Conservation (phyloP, 2,113 vertebrate genomes). For the Erythrolamprus reginae region DNA sequence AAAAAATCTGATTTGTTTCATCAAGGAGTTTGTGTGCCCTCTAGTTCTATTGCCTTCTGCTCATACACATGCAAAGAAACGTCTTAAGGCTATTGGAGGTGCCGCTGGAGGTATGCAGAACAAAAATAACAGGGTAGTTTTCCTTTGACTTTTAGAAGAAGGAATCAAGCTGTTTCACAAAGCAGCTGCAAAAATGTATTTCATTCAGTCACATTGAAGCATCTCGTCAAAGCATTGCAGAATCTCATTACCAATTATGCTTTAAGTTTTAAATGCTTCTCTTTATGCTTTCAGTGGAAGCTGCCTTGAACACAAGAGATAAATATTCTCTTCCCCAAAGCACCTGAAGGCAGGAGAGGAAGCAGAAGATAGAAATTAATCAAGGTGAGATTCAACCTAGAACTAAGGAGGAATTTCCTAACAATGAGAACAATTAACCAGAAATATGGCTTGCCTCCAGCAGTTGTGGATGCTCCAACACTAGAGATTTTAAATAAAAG, state of each 20-base stretch:
- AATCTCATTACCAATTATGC: not conserved
- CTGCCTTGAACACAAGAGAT: not conserved
- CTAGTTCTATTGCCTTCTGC: not conserved
- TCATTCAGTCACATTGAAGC: not conserved
- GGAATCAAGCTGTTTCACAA: not conserved
- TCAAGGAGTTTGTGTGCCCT: not conserved
- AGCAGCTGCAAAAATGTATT: not conserved
- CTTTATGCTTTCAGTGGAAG: not conserved
- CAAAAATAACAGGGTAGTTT: not conserved
- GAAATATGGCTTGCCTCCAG: too few species aligned
- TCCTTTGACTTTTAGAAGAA: not conserved
- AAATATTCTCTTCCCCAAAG: not conserved
- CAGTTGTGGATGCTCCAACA: too few species aligned
- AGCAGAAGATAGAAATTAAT: too few species aligned
- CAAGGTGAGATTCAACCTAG: too few species aligned
- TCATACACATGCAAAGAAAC: not conserved
- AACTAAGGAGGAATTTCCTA: too few species aligned
- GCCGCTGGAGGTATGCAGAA: not conserved
- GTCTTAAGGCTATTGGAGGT: not conserved
- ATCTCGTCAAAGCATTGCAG: not conserved
- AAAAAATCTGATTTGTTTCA: not conserved
- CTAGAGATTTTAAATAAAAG: too few species aligned
- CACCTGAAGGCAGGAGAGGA: too few species aligned
- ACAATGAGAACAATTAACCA: too few species aligned
- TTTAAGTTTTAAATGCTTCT: not conserved